These are phyloP conservation scores for Apteryx mantelli DNA, from an alignment of 2,113 vertebrate species.

Conservation along the genomic window DNA sequence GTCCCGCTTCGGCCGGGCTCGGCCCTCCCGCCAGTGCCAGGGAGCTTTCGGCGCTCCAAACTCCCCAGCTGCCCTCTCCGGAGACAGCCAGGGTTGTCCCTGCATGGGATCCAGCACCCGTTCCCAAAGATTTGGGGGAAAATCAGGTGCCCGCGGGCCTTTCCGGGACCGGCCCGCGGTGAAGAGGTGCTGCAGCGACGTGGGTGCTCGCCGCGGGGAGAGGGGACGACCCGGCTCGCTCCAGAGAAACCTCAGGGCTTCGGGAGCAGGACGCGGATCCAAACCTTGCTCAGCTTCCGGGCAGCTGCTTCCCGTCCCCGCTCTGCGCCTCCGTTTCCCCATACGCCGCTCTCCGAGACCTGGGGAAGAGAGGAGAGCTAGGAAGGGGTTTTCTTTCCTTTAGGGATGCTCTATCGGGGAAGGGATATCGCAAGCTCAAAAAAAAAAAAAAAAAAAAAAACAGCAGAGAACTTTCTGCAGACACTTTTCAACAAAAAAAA, in stretches of 20 bases:
- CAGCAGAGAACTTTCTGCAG: neutral
- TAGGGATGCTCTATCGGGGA: neutral
- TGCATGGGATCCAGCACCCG: rapidly evolving
- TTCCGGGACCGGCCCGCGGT: neutral
- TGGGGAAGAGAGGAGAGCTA: neutral
- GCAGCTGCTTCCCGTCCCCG: neutral
- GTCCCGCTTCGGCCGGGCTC: neutral
- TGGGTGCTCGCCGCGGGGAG: rapidly evolving
- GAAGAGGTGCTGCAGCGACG: neutral
- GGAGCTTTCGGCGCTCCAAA: neutral
- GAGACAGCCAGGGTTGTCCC: neutral
- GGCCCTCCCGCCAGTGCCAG: neutral
- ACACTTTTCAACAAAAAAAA: neutral
- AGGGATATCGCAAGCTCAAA: no score
- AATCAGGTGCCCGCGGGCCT: rapidly evolving
- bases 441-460: no score
- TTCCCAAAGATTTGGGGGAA: neutral
- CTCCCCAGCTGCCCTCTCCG: neutral
- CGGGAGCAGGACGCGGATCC: neutral
- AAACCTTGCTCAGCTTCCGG: neutral
- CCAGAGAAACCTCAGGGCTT: neutral
- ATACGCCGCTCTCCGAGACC: neutral
- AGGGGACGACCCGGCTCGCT: rapidly evolving
- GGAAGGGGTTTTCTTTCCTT: neutral
- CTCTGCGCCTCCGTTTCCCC: neutral